Conservation (phyloP, 2,888 invertebrate species). For the Agonopterix heracliana region DNA sequence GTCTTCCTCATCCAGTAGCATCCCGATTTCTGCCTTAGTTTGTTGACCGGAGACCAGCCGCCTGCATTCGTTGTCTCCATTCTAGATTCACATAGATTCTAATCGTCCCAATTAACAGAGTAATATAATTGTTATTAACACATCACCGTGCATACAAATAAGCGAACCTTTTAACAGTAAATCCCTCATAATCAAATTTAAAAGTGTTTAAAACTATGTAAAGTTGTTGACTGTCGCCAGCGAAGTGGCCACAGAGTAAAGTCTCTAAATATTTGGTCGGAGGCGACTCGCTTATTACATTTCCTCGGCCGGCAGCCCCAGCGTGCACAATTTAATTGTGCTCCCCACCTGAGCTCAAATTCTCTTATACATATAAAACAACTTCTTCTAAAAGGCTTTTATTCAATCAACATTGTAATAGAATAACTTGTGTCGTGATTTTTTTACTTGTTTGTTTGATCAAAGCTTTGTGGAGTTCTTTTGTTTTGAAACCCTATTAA, state of each 20-base stretch:
- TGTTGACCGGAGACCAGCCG: too few relatives aligned
- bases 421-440: slow-evolving; percentile 8
- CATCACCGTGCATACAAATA: too few relatives aligned
- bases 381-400: slow-evolving; percentile 29
- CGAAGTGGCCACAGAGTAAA: slow-evolving; percentile 28
- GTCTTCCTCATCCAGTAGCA: too few relatives aligned
- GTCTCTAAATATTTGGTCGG: slow-evolving; percentile 60
- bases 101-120: too few relatives aligned
- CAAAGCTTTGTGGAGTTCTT: neutral
- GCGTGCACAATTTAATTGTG: slow-evolving; percentile 66
- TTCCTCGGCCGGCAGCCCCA: slow-evolving; percentile 45
- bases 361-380: slow-evolving; percentile 32
- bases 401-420: slow-evolving; percentile 23
- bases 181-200: too few relatives aligned
- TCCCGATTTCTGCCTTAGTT: too few relatives aligned
- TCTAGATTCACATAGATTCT: too few relatives aligned
- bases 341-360: slow-evolving; percentile 49
- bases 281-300: slow-evolving; percentile 62
- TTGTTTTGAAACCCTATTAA: neutral
- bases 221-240: slow-evolving; percentile 14
- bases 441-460: neutral
- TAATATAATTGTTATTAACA: too few relatives aligned
- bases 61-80: too few relatives aligned
- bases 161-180: too few relatives aligned
- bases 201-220: too few relatives aligned